Conservation (phyloP, 2,113 vertebrate species). For the Bettongia penicillata region DNA sequence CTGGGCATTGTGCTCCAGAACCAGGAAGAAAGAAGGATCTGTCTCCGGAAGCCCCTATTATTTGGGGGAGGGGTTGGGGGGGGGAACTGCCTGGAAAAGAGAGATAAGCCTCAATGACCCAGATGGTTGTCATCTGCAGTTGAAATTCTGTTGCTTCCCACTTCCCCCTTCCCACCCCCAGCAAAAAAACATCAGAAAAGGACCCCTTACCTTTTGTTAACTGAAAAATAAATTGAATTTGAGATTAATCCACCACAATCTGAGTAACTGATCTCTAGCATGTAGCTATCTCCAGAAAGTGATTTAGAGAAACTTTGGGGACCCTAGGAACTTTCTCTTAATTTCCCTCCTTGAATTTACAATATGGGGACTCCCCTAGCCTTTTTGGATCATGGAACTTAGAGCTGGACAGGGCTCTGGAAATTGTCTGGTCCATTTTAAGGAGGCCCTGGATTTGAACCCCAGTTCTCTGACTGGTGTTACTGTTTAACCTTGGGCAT, state of each 20-base stretch:
- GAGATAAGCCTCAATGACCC: constrained; percentile 46
- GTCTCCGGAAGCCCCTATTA: constrained; percentile 52
- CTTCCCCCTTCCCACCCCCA: background rate
- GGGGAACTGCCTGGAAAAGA: constrained; percentile 13
- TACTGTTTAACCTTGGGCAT: background rate
- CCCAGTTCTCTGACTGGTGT: background rate
- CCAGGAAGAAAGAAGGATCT: constrained; percentile 14
- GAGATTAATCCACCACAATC: background rate
- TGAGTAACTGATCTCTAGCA: background rate
- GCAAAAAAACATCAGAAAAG: background rate
- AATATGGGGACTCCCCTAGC: background rate
- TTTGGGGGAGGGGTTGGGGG: background rate
- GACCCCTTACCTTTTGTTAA: background rate
- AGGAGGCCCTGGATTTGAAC: background rate
- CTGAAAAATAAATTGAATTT: background rate
- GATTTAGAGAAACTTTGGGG: background rate
- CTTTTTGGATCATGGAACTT: background rate
- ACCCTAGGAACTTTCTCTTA: background rate
- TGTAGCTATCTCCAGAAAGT: background rate
- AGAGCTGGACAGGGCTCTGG: background rate
- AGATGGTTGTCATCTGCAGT: background rate
- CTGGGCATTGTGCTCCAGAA: background rate
- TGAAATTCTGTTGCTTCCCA: constrained; percentile 16
- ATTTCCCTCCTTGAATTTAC: background rate
- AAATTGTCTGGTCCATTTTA: background rate